Evolutionary conservation across 2,113 vertebrate genomes (phyloP), one percentile per base, ranked within the genome.

Genomic region (Cyanoliseus patagonus): DNA sequence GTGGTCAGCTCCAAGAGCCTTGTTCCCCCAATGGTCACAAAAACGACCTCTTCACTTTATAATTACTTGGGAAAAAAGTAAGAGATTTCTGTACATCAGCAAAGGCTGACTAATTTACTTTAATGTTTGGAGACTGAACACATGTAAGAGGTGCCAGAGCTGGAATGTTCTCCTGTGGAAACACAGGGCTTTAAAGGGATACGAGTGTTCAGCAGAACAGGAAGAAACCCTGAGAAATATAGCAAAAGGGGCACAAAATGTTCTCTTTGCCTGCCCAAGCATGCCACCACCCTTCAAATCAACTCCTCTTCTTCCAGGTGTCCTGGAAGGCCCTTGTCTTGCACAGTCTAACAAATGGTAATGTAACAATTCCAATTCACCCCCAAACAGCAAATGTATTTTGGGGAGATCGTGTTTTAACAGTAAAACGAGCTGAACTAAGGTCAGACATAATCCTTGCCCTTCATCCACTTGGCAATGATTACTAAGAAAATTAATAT

Each of bases 61-160:
- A 92, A 84, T 90, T 93, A 91, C 41, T 77, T 61, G 25, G 33
- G 3, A 22, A n/a, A 31, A 77, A 76, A 79, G 33, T 2, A 33
- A 68, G 37, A 74, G 1, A 87, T 30, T 81, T 73, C 39, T 78
- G 62, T 77, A 62, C 88, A 88, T 80, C 93, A 86, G 90, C 88
- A 94, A 93, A 76, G 62, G 76, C 59, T 88, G 74, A 87, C 59
- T 93, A 89, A 86, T 61, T 94, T 35, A 16, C 55, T 86, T 94
- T 20, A 72, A 75, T n/a, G 17, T 73, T 41, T 91, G 86, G 62
- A 96, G 81, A 89, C 57, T 63, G 62, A 91, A 94, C 42, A 93
- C 64, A 88, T 1, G 0, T 69, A 88, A 90, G 46, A 92, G 52
- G 83, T 91, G 88, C 59, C 83, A 76, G 77, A 94, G 57, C 47